Evolutionary conservation across 2,797 vertebrate species (phyloP), one percentile per base, ranked within the genome.

Genomic region (Poeciliopsis presidionis): DNA sequence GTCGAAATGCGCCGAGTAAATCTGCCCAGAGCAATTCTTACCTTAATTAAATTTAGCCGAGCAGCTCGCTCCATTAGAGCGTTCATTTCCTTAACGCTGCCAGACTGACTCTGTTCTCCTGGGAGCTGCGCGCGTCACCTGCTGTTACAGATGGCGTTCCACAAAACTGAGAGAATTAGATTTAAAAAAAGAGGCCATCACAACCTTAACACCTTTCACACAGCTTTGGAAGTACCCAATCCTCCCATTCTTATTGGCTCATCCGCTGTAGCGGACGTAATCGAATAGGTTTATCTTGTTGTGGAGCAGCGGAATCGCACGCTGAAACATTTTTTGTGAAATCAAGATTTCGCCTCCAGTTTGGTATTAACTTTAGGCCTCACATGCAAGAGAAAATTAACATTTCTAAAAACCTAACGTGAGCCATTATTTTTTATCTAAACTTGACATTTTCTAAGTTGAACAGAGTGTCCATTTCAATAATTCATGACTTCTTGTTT

Each of bases 71-170:
- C 36, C 73, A 81, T 76, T 81, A 76, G 78, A 79, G 76, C 74
- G 14, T 72, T 76, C 71, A 67, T 74, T 81, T 78, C 53, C 53
- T 78, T 76, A 75, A 83, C 36, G 5, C 71, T 79, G 75, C 55
- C 9, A 55, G 51, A 79, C 45, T 70, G 51, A 49, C 72, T 72
- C 43, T 74, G 16, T 43, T 74, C 43, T 75, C 65, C 43, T 43
- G 65, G 63, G 72, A 78, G 70, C 72, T 77, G 57, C 57, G 3
- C 2, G 75, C 73, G 59, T 53, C 72, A 76, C 11, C 33, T 47
- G 39, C 22, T 5, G 63, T 13, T n/a, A 45, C 12, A 61, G 61
- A 74, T 30, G 61, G 47, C 69, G 47, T 53, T 61, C 63, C 70
- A 43, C 77, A 67, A 73, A 14, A 28, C 39, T 30, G 4, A 55